Base-by-base conservation (phyloP, 2,888 invertebrate species). In the Acanthoscelides obtectus region DNA sequence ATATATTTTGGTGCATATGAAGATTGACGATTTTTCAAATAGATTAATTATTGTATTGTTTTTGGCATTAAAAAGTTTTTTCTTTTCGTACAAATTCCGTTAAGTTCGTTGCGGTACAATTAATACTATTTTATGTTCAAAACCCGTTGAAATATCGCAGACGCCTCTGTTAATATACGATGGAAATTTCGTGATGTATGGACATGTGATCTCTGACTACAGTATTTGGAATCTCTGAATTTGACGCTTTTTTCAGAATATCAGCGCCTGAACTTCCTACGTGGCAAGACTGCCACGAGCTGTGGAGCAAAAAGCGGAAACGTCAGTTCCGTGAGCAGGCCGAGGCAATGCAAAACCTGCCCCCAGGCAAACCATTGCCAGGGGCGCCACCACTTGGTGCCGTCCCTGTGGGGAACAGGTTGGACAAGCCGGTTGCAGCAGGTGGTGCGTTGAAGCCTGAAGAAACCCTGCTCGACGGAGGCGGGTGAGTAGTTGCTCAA, bases 231-330 rank as follows among this genome's bases (percentile, higher is more conserved):
- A 63, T 12, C 19, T 63, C 12, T 66, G 6, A 66, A 66, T 66
- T 69, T 72, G 74, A 69, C 69, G 71, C 75, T 74, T 74, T 77
- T 79, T 84, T 64, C 84, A 95, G 95, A 86, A 94, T 95, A 92
- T 88, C 92, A 69, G 91, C 92, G 0, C 94, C 95, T 0, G 91
- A 92, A 84, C 87, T 99, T 77, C 98, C 98, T 0, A 95, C 93
- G 27, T 96, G 96, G 93, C 98, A 99, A 86, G 99, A 99, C 87
- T 99, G 99, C 84, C 99, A 99, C 87, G 99, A 99, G 86, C 89
- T 99, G 83, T 99, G 99, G 98, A 96, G 97, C 81, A 99, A 99
- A 86, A 95, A 95, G 84, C 91, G 97, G n/a, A 91, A 96, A 79
- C 88, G 92, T 27, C 94, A 94, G 84, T 89, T 94, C 82, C 89